Base-by-base conservation (phyloP, 2,888 invertebrate species). In the Chrysina gloriosa region DNA sequence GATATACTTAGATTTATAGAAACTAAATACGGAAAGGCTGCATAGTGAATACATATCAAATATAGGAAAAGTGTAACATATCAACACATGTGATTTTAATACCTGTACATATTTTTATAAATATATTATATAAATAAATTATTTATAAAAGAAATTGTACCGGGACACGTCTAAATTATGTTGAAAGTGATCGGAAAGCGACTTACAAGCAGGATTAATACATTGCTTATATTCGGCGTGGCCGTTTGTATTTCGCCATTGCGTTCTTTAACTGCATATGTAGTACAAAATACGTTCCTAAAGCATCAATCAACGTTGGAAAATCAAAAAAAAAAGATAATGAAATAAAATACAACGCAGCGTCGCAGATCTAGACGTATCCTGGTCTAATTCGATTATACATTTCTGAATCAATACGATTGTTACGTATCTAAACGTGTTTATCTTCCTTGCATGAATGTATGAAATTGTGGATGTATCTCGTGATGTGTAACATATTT, bases 31-130 rank as follows among this genome's bases (percentile, higher is more conserved):
- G 34, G 65, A 69, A 69, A 69, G 69, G 69, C 69, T 69, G 69
- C 69, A 61, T 65, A 69, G 69, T 63, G 52, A 65, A 68, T 65
- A 70, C 72, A 72, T 72, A 72, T 72, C 72, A 72, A 72, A 72
- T 68, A 63, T 63, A 31, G 61, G 64, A 65, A 70, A 69, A 42
- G 58, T 67, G 48, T 65, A 70, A 71, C 69, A 73, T 72, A 73
- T 73, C 71, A 71, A 71, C 70, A 73, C 70, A 66, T 73, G 73
- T 72, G 72, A 72, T 72, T 72, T 68, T 70, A 63, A 70, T 69
- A 71, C 39, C 47, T 72, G 66, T 70, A 65, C 63, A 70, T 70
- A 67, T 68, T 67, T 61, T 67, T 61, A 61, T 61, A 61, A 61
- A 61, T 61, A 61, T 58, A 36, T 56, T 52, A 52, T 52, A 52